A percentile compares a stretch with the other conserved stretches of the same genome.
These are phyloP conservation scores for Macroglossus sobrinus DNA, from an alignment of 2,113 vertebrate genomes.

Conservation along the genomic window DNA sequence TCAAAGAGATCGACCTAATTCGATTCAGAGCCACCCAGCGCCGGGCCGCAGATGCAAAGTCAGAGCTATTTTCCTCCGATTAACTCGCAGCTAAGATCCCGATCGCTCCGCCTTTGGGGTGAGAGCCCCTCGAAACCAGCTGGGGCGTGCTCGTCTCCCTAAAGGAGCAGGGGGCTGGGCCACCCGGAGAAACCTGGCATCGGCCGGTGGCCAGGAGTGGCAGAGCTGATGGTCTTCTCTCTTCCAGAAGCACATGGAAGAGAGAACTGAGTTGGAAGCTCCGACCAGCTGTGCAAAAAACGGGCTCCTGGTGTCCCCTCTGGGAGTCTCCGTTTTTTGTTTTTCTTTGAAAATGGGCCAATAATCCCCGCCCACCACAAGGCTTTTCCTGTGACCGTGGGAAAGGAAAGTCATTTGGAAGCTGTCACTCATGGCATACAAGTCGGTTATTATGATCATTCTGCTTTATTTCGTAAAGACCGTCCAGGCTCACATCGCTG, in stretches of 20 bases:
- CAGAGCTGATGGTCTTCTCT: not conserved
- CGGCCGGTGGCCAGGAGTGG: not conserved
- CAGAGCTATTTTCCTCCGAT: not conserved
- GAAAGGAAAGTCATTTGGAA: not conserved
- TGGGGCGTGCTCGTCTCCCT: not conserved
- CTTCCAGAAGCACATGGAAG: not conserved
- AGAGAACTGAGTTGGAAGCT: too few species aligned
- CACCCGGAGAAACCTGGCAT: not conserved
- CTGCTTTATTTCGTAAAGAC: not conserved
- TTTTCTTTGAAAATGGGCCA: not conserved
- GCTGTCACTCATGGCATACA: not conserved
- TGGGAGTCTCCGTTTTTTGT: not conserved
- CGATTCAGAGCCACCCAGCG: not conserved
- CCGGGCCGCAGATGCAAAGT: not conserved
- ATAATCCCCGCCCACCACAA: not conserved
- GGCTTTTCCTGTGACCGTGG: not conserved
- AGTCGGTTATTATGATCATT: not conserved
- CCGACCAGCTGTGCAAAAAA: not conserved
- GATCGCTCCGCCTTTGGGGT: not conserved
- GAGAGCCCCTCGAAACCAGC: not conserved
- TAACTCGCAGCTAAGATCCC: not conserved
- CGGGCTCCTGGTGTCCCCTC: not conserved
- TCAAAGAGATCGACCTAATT: not conserved
- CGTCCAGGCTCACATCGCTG: accelerated
- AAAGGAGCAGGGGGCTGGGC: not conserved